Evolutionary conservation across 2,797 vertebrate genomes (phyloP), one percentile per base, ranked within the genome.

Genomic region (Pseudopleuronectes americanus): DNA sequence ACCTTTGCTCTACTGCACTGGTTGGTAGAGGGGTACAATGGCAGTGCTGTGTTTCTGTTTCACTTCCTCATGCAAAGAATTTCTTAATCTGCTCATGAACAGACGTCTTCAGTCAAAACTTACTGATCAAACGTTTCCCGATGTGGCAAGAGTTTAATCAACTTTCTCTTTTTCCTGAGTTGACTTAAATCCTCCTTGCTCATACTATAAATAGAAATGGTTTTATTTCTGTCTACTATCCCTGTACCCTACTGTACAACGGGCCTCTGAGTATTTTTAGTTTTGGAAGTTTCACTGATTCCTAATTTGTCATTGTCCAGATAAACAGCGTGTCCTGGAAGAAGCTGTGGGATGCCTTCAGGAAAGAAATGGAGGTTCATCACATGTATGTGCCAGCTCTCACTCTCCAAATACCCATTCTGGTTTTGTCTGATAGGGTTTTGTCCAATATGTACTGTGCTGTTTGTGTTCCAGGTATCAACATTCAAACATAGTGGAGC

Each of bases 291-390:
- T 12, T 38, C 36, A 38, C 36, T 38, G 36, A 10, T 47, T 7
- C n/a, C 22, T 52, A 43, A 13, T 51, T 16, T 5, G 2, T 81
- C 12, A 2, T 45, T 55, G 14, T 61, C 60, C 76, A 94, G 93
- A 79, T 28, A 7, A 80, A 81, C 13, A 76, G 75, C 31, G 54
- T 21, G 6, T 84, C 86, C 2, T 92, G 92, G 88, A 94, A 89
- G 79, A 88, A 88, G 68, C 75, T 89, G 22, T 95, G 93, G 92
- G 92, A 94, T 59, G 73, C 67, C 55, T 95, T 95, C 89, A 88
- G 89, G 63, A 94, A 89, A 79, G 93, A 95, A 83, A 89, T 89
- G 72, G 92, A 95, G 90, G 84, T 92, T 77, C 92, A 95, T 71
- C 84, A 92, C 52, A 80, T 95, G 94, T 93, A 89, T 84, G 93